A percentile compares a stretch with the other conserved stretches of the same genome.
phyloP scores from a whole-genome alignment of 35 echinoderm and acorn worm genomes.

The Holothuria glaberrima region DNA sequence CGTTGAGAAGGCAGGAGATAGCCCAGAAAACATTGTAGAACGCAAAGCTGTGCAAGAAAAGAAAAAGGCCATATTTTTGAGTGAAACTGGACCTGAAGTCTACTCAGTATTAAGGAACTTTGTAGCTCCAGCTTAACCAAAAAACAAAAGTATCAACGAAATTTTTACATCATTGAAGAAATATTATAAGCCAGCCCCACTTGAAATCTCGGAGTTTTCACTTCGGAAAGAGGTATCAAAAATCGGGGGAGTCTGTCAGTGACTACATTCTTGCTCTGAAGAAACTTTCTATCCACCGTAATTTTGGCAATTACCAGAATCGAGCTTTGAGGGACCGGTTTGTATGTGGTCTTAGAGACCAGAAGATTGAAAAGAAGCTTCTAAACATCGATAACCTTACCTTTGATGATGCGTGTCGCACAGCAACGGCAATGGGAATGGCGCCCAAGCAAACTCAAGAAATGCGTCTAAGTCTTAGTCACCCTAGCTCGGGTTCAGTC shows the following conservation, averaged over 20 bases:
- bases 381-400: conserved; percentile 58
- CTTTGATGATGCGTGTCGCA: conserved; percentile 12
- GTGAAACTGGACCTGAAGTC: conserved; percentile 6
- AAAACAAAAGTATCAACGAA: background rate
- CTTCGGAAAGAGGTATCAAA: conserved; percentile 64
- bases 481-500: conserved; percentile 52
- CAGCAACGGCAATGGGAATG: conserved; percentile 43
- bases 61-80: conserved; percentile 50
- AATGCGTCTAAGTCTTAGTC: conserved; percentile 1
- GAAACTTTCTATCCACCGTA: too few species aligned
- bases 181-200: conserved; percentile 3
- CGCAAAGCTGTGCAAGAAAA: conserved; percentile 19
- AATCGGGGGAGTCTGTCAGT: conserved; percentile 33
- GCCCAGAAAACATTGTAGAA: conserved; percentile 5
- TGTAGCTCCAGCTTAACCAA: background rate
- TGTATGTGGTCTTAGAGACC: conserved; percentile 59
- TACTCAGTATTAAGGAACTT: conserved; percentile 16
- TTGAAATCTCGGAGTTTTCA: conserved; percentile 59
- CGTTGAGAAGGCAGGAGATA: conserved; percentile 22
- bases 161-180: background rate
- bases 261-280: conserved; percentile 56
- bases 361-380: conserved; percentile 55
- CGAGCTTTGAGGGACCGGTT: conserved; percentile 56
- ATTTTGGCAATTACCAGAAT: too few species aligned
- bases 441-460: conserved; percentile 8